Percentiles rank a stretch among this genome's conserved stretches.
phyloP scores from a whole-genome alignment of 2,888 invertebrate genomes.

The Escarpia spicata region DNA sequence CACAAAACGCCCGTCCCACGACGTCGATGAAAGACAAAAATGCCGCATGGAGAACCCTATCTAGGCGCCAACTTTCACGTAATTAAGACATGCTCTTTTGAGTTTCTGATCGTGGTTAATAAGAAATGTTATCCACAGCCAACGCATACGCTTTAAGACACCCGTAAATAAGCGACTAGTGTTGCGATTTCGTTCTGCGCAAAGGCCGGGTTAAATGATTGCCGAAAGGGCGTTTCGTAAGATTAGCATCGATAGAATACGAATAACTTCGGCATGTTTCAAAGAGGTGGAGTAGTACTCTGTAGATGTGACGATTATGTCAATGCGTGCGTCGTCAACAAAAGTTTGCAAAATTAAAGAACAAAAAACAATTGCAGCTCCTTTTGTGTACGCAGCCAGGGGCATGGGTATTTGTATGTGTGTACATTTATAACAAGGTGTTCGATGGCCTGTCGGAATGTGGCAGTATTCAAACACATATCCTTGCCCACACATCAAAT shows the following conservation, averaged over 20 bases:
- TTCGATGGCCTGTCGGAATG: neutral
- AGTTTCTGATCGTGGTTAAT: neutral
- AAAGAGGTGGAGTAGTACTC: neutral
- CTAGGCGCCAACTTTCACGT: neutral
- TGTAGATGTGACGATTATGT: neutral
- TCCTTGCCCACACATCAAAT: neutral
- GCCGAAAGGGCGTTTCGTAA: neutral
- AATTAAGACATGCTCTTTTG: neutral
- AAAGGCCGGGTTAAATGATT: neutral
- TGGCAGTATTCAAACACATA: neutral
- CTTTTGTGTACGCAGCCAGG: neutral
- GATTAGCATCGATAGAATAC: neutral
- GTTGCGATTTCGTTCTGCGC: neutral
- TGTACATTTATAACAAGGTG: neutral
- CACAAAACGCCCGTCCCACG: neutral
- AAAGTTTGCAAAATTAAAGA: neutral
- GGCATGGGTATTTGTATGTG: neutral
- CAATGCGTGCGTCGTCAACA: neutral
- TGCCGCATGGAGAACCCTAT: neutral
- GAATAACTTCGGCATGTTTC: neutral
- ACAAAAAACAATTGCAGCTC: neutral
- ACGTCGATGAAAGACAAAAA: neutral
- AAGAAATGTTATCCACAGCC: neutral
- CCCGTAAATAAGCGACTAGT: neutral
- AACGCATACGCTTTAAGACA: neutral